Conservation (phyloP, 2,113 vertebrate species). For the Barbus barbus region DNA sequence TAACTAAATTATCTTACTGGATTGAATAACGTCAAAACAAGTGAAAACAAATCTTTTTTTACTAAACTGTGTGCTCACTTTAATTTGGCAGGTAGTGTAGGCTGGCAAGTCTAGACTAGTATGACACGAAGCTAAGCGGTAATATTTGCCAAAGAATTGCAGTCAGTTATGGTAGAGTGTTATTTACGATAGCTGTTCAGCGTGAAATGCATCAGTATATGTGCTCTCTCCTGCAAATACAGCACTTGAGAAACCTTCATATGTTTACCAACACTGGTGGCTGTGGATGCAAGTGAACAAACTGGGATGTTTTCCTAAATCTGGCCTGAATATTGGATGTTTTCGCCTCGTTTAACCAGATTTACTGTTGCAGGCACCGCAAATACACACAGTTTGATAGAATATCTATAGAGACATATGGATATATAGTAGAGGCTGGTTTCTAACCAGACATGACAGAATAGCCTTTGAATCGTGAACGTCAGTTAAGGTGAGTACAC, state of each 20-base stretch:
- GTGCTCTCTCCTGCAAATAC: background rate
- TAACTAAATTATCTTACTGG: background rate
- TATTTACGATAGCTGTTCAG: constrained; percentile 32
- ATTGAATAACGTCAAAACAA: background rate
- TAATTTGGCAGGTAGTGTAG: background rate
- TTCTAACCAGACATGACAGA: background rate
- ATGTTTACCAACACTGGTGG: background rate
- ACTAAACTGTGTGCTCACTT: background rate
- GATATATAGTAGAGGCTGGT: background rate
- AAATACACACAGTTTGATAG: background rate
- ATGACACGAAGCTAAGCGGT: background rate
- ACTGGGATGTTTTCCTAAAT: background rate
- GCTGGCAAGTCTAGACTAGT: background rate
- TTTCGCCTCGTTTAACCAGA: background rate
- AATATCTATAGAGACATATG: background rate
- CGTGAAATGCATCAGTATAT: constrained; percentile 27
- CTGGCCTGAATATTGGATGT: background rate
- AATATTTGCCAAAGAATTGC: constrained; percentile 16
- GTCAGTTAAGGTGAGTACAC: background rate
- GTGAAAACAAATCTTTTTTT: background rate
- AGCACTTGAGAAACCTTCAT: constrained; percentile 5
- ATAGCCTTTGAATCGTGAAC: background rate
- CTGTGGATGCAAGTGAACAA: background rate
- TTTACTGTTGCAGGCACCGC: background rate
- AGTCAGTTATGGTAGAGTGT: constrained; percentile 6